Base-by-base conservation (phyloP, 1,140 invertebrate genomes). In the Antheraea pernyi region DNA sequence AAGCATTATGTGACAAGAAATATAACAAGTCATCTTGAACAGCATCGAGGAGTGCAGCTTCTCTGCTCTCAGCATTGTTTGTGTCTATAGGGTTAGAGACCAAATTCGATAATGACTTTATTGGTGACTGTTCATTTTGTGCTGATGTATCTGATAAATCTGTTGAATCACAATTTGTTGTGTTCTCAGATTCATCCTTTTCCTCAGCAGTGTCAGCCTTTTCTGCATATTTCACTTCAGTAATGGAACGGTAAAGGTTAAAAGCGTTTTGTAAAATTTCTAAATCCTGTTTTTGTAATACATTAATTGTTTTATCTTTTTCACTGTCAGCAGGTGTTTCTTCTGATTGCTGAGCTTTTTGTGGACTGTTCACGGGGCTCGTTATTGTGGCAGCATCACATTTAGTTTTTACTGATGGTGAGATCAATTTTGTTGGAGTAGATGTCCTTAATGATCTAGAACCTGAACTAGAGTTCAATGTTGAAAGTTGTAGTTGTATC, bases 401-500 rank as follows among this genome's bases (percentile, higher is more conserved):
- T 75, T 84, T 89, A 69, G 80, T 79, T 67, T 82, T 77, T 62
- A 72, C 66, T 64, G 81, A 72, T 53, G 74, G 59, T 68, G 77
- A 73, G 62, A 85, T 71, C 73, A 61, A 80, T 70, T 89, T 90
- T 48, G 81, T 76, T 53, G 87, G 84, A 61, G 88, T 85, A 48
- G 88, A 87, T 19, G 84, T 86, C 69, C 82, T 82, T 48, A 89
- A 70, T n/a, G 89, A 93, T 72, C 82, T 81, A 78, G 73, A 76
- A 70, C 83, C 79, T 30, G 85, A 79, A 74, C 81, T 73, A 16
- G 93, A 91, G 80, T 93, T 94, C 4, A 98, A 95, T 13, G 97
- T 98, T 60, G 97, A 98, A 65, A 99, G 92, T 86, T 99, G 98
- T 53, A 99, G 93, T 88, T 99, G 98, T 69, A 99, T 98, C 68